Percentiles rank a stretch among this genome's conserved stretches.
Conservation (phyloP, 2,888 invertebrate species). For the Tanypteryx hageni region DNA sequence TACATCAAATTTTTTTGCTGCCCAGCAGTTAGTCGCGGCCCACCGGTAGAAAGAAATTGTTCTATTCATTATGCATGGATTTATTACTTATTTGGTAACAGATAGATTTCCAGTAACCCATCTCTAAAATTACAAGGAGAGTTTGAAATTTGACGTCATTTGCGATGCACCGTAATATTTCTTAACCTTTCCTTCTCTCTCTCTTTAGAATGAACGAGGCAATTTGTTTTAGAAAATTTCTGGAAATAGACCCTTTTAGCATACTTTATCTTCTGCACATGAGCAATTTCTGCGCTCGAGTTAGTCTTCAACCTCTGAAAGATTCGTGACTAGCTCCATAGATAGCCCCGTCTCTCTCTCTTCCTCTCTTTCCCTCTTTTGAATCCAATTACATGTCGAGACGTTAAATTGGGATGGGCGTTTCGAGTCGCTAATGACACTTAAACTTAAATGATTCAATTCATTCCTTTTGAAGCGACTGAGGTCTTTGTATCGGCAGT, state of each 20-base stretch:
- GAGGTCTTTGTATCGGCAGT: not conserved
- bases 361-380: not conserved
- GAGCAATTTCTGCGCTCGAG: conserved; percentile 21
- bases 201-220: not conserved
- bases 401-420: conserved; percentile 3
- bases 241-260: not conserved
- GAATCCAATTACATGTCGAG: not conserved
- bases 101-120: no score
- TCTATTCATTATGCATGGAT: no score
- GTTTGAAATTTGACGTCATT: not conserved
- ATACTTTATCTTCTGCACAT: not conserved
- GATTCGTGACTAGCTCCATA: conserved; percentile 17
- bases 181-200: not conserved
- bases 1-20: not conserved
- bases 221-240: not conserved
- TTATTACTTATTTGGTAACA: no score
- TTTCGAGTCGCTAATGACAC: not conserved
- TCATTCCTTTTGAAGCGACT: not conserved
- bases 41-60: no score
- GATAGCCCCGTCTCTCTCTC: not conserved
- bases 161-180: not conserved
- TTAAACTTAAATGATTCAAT: not conserved
- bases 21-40: no score
- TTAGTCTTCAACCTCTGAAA: not conserved
- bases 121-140: no score